phyloP scores from a whole-genome alignment of 2,113 vertebrate genomes.

The Strix uralensis region DNA sequence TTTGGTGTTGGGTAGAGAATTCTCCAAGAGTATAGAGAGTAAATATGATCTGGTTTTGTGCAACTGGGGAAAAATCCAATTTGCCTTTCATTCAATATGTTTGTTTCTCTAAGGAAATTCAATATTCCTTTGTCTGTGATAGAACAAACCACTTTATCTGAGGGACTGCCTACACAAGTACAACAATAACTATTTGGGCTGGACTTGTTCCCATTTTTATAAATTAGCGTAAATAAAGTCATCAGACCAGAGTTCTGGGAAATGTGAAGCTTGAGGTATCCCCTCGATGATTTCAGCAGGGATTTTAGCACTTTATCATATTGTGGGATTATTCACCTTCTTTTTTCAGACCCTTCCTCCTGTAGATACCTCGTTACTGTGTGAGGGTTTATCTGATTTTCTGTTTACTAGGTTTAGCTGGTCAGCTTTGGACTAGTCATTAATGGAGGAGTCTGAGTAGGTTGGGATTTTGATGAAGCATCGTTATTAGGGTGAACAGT shows the following conservation, averaged over 20 bases:
- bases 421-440: neutral
- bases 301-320: neutral
- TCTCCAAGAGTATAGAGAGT: neutral
- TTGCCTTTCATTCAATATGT: constrained; percentile 57
- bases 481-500: neutral
- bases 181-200: neutral
- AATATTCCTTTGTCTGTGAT: constrained; percentile 46
- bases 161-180: neutral
- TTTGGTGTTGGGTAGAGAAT: constrained; percentile 26
- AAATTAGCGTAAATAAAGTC: constrained; percentile 41
- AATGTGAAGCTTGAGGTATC: neutral
- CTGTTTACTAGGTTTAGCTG: neutral
- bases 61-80: constrained; percentile 61
- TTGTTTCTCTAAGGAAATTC: constrained; percentile 67
- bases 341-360: neutral
- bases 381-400: neutral
- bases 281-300: neutral
- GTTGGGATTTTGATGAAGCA: neutral
- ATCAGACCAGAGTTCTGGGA: neutral
- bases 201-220: neutral
- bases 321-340: neutral
- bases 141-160: constrained; percentile 15
- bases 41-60: constrained; percentile 54
- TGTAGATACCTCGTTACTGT: rapidly evolving
- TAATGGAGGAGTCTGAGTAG: neutral